Evolutionary conservation across 2,113 vertebrate species (phyloP).

Genomic region (Ptilorrhoa leucosticta): DNA sequence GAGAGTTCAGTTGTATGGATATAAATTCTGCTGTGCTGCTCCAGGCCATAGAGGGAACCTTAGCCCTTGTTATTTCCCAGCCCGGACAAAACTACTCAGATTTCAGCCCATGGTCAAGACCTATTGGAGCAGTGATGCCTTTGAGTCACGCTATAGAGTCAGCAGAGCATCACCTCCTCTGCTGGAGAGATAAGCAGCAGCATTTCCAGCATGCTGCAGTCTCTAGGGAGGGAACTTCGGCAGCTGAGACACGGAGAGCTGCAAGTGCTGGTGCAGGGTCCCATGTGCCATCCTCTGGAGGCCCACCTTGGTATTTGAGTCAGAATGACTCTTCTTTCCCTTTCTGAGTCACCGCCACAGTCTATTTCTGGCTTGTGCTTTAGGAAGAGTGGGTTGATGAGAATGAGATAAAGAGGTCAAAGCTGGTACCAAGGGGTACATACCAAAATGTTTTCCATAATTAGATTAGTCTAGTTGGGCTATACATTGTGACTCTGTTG

Average conservation of each 20-base stretch:
- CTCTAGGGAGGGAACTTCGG: neutral
- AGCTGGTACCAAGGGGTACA: neutral
- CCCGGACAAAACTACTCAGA: neutral
- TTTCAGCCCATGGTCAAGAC: neutral
- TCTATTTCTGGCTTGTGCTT: slow-evolving; percentile 29
- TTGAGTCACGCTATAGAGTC: neutral
- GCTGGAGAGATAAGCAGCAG: neutral
- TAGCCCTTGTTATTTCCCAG: neutral
- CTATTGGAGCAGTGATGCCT: neutral
- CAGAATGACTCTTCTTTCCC: slow-evolving; percentile 21
- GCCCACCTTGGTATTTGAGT: neutral
- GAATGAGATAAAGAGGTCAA: slow-evolving; percentile 9
- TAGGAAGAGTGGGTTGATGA: neutral
- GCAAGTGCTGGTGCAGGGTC: neutral
- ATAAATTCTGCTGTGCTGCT: neutral
- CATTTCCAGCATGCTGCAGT: neutral
- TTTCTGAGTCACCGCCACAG: slow-evolving; percentile 48
- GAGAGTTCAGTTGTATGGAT: neutral
- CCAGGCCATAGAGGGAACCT: neutral
- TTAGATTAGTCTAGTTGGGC: neutral
- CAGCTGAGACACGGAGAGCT: neutral
- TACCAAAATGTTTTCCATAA: neutral
- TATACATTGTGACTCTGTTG: neutral
- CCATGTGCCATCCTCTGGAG: neutral
- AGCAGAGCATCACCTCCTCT: neutral